A percentile compares a stretch with the other conserved stretches of the same genome.
Conservation (phyloP, 2,888 invertebrate genomes). For the Xanthia togata region DNA sequence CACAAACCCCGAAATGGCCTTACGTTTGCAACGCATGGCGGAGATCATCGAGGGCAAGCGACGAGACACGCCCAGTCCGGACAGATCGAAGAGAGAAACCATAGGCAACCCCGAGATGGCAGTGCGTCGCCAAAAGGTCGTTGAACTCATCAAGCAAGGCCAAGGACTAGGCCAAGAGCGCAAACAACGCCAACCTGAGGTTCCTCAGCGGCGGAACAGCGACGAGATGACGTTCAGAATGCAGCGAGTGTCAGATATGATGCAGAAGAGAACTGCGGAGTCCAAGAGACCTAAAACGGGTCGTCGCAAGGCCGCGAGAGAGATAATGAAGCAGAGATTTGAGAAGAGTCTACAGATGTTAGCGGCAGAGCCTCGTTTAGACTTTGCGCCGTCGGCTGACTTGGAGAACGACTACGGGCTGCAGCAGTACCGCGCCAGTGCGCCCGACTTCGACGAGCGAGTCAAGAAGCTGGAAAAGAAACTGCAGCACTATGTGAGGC, state of each 20-base stretch:
- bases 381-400: constrained; percentile 91
- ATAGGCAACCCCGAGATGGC: constrained; percentile 83
- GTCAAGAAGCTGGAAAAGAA: constrained; percentile 93
- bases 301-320: constrained; percentile 83
- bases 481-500: constrained; percentile 87
- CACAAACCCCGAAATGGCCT: constrained; percentile 78
- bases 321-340: constrained; percentile 94
- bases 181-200: constrained; percentile 67
- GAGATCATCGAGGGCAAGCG: constrained; percentile 84
- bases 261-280: constrained; percentile 93
- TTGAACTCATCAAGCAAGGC: constrained; percentile 76
- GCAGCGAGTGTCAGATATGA: constrained; percentile 93
- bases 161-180: constrained; percentile 71
- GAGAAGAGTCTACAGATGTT: constrained; percentile 97
- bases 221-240: constrained; percentile 90
- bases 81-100: constrained; percentile 75
- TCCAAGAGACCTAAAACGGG: constrained; percentile 77
- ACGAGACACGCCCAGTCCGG: constrained; percentile 77
- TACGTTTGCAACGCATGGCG: constrained; percentile 81
- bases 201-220: constrained; percentile 74
- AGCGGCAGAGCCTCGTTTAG: constrained; percentile 93
- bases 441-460: constrained; percentile 95
- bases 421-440: constrained; percentile 96
- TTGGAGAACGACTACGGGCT: constrained; percentile 95
- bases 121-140: constrained; percentile 79